Base-by-base conservation (phyloP, 2,797 vertebrate genomes). In the Merluccius polli region DNA sequence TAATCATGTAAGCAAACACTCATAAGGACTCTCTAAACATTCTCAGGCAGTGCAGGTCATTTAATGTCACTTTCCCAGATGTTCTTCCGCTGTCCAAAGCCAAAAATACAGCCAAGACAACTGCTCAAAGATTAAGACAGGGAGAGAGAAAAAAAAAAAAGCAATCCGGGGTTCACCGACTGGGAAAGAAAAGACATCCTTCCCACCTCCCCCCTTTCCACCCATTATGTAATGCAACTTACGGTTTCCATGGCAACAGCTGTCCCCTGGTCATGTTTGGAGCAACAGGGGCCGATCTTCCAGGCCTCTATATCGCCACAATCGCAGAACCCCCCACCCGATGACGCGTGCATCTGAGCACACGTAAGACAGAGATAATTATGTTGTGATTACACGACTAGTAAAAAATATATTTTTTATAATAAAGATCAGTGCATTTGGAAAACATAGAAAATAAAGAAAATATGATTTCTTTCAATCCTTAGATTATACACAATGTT, bases 261-360 rank as follows among this genome's bases (percentile, higher is more conserved):
- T 79, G 91, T 84, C 82, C 95, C 95, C 79, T 93, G 93, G 81
- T 98, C 95, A 38, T 99, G 98, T 91, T 92, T 96, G 81, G 94
- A 87, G 93, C 98, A 99, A 78, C 94, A 94, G 0, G 97, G 98
- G 33, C 97, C 98, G 21, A 95, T 95, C 89, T 98, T 99, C 98
- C 98, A 99, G 41, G 98, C 98, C 84, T 99, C 98, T 52, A 95
- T 84, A 79, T 99, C 98, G 12, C 98, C 98, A 87, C 98, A 99
- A 87, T 99, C 98, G 91, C 98, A 99, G 92, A 99, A 98, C 24
- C 98, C 98, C 9, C 98, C 98, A 77, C 98, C 98, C 78, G 94
- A 94, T 78, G 98, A 99, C 1, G 95, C 96, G 63, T 98, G 96
- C 98, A 99, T 99, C 98, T 99, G 59, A 65, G 59, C 8, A 27